phyloP scores from a whole-genome alignment of 1,140 invertebrate genomes.

The Papilio aristodemus region DNA sequence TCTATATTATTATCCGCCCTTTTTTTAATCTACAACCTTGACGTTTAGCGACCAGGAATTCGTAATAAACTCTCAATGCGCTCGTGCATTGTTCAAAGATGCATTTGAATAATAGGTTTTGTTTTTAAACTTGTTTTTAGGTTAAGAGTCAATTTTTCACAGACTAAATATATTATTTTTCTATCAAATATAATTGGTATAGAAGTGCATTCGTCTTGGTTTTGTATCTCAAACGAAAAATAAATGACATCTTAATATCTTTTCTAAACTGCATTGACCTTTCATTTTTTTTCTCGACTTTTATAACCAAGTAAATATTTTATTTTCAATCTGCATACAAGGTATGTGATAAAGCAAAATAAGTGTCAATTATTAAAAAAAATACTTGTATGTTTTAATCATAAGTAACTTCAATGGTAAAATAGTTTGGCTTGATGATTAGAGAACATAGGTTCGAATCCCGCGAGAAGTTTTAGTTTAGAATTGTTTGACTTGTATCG shows the following conservation, averaged over 20 bases:
- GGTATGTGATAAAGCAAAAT: background rate
- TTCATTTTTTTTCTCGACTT: background rate
- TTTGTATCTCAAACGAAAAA: background rate
- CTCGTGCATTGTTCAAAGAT: conserved; percentile 4
- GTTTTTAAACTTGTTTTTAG: conserved; percentile 16
- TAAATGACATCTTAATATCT: background rate
- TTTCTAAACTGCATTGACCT: background rate
- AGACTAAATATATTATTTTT: background rate
- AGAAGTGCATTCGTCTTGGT: background rate
- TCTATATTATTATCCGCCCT: conserved; percentile 21
- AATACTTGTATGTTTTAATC: background rate
- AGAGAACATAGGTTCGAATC: too few relatives aligned
- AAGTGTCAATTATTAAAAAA: background rate
- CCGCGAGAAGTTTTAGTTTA: too few relatives aligned
- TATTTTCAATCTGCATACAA: background rate
- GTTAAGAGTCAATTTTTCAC: background rate
- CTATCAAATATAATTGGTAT: background rate
- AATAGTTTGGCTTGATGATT: too few relatives aligned
- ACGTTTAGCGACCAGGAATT: conserved; percentile 30
- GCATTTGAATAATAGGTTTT: conserved; percentile 24
- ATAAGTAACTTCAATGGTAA: too few relatives aligned
- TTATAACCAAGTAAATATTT: background rate
- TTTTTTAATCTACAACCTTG: conserved; percentile 4
- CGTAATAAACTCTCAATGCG: conserved; percentile 10
- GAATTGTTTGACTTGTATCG: too few relatives aligned